These are phyloP conservation scores for Vespertilio murinus DNA, from an alignment of 2,797 vertebrate species.

Conservation along the genomic window DNA sequence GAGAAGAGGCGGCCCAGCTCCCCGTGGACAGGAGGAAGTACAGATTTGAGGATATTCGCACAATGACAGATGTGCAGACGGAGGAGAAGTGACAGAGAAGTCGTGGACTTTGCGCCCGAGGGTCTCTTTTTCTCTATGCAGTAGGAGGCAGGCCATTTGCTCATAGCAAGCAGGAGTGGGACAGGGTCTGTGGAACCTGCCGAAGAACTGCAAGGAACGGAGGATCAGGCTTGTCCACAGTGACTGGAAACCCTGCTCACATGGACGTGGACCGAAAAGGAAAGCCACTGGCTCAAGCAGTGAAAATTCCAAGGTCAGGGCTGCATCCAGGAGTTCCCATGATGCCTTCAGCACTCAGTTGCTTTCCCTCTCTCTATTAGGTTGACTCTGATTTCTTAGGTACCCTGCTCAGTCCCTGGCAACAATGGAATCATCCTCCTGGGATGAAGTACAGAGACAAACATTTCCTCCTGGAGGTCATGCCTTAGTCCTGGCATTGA, in stretches of 20 bases:
- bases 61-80: accelerated
- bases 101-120: neutral
- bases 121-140: neutral
- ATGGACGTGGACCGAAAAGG: accelerated
- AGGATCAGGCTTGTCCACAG: too few relatives aligned
- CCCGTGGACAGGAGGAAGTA: neutral
- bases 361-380: neutral
- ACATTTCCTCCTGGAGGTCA: neutral
- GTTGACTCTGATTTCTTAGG: neutral
- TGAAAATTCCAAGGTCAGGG: neutral
- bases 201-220: accelerated
- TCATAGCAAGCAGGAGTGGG: too few relatives aligned
- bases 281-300: neutral
- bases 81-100: neutral
- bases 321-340: neutral
- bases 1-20: neutral
- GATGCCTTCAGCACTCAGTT: neutral
- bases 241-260: neutral
- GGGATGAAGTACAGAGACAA: neutral
- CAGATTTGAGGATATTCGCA: accelerated
- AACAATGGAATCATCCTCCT: neutral
- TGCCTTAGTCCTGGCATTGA: neutral
- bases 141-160: neutral
- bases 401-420: neutral
- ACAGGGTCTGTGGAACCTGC: too few relatives aligned